Evolutionary conservation across 2,113 vertebrate genomes (phyloP), one percentile per base, ranked within the genome.

Genomic region (Sebastes schlegelii): DNA sequence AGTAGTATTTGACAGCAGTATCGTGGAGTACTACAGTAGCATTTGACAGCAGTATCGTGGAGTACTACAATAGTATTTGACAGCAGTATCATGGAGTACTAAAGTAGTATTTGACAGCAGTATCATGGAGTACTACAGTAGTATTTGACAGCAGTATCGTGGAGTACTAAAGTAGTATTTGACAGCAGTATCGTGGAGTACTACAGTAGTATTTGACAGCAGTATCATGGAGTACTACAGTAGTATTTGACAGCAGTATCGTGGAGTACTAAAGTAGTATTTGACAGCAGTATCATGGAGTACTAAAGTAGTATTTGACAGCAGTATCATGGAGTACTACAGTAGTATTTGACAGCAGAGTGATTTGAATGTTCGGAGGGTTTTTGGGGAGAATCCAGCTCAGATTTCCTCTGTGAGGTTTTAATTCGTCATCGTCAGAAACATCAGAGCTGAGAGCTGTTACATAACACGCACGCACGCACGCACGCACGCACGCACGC

Each of bases 371-470:
- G 75, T 54, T 67, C 54, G 54, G 66, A 63, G 74, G 69, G 21
- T 57, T 79, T 82, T 45, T 70, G 70, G 79, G 80, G 77, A 83
- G 72, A 83, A 86, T 86, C 77, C 79, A 65, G 48, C 51, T 80
- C 73, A 8, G 48, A 73, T 81, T 43, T 64, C 6, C 55, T 69
- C 57, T 3, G 62, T 78, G 68, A 82, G 79, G 48, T 86, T 86
- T 64, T 42, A 74, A 89, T 89, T 89, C 80, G 80, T 89, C 80
- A 89, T 86, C 84, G 63, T 86, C 68, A 26, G 77, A 72, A 34
- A 86, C 62, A 86, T 89, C 84, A 86, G 49, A 82, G 79, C 82
- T 71, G 66, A 85, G 76, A 82, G 79, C 76, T 46, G 52, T 84
- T 86, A 79, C 74, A 70, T 86, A 78, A 89, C 67, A 61, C 14